These are phyloP conservation scores for Bicyclus anynana DNA, from an alignment of 1,140 invertebrate species.

Conservation along the genomic window DNA sequence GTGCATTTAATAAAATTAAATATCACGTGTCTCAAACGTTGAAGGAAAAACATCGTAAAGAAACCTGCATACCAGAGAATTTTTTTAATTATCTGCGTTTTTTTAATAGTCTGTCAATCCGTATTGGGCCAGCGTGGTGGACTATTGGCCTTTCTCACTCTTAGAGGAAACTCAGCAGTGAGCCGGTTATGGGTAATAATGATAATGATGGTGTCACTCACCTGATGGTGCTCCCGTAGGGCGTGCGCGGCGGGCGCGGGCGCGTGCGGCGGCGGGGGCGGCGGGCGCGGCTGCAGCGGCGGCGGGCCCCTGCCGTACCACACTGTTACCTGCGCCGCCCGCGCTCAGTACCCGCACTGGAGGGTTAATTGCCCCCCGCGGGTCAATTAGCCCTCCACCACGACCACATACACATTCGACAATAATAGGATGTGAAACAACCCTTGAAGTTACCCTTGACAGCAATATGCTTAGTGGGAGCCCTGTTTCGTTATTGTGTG, in stretches of 20 bases:
- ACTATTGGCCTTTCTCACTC: too few species aligned
- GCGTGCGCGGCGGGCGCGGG: not conserved
- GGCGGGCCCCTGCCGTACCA: slow-evolving; percentile 36
- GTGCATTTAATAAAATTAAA: too few species aligned
- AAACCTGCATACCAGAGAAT: too few species aligned
- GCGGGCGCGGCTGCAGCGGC: slow-evolving; percentile 33
- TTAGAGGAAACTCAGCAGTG: too few species aligned
- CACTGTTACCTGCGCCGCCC: slow-evolving; percentile 27
- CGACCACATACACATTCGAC: not conserved
- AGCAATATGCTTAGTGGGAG: too few species aligned
- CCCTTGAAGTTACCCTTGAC: not conserved
- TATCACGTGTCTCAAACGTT: too few species aligned
- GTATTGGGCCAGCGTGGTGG: too few species aligned
- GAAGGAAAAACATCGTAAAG: too few species aligned
- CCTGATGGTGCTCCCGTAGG: not conserved
- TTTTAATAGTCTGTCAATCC: too few species aligned
- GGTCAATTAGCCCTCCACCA: slow-evolving; percentile 41
- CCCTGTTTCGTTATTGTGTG: too few species aligned
- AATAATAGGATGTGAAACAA: not conserved
- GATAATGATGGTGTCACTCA: not conserved
- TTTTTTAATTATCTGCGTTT: too few species aligned
- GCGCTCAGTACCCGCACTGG: slow-evolving; percentile 42
- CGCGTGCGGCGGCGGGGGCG: slow-evolving; percentile 21
- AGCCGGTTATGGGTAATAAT: too few species aligned
- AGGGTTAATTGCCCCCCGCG: slow-evolving; percentile 34